These are phyloP conservation scores for Hesperophylax magnus DNA, from an alignment of 1,140 invertebrate genomes.

Conservation along the genomic window DNA sequence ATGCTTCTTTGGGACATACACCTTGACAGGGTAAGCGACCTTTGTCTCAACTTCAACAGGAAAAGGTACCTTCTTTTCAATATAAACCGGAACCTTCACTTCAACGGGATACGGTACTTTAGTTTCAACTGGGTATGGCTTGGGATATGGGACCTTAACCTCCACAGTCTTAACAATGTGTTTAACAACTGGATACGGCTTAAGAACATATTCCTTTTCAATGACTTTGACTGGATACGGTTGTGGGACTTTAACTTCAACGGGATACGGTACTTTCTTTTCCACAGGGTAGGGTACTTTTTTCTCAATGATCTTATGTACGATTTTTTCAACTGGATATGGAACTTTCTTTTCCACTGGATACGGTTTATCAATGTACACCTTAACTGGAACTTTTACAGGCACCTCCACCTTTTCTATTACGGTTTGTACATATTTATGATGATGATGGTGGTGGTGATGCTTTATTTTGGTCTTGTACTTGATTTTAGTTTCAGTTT, in stretches of 20 bases:
- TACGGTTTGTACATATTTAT: conserved; percentile 73
- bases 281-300: conserved; percentile 75
- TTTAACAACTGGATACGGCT: conserved; percentile 74
- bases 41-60: conserved; percentile 70
- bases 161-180: conserved; percentile 71
- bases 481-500: conserved; percentile 31
- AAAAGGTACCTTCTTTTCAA: conserved; percentile 72
- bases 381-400: conserved; percentile 60
- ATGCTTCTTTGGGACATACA: conserved; percentile 64
- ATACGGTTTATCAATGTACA: conserved; percentile 69
- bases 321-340: conserved; percentile 75
- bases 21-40: conserved; percentile 66
- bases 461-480: conserved; percentile 72
- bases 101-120: conserved; percentile 73
- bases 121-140: conserved; percentile 64
- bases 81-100: conserved; percentile 67
- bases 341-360: conserved; percentile 77
- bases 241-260: conserved; percentile 74
- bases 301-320: conserved; percentile 77
- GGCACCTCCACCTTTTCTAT: conserved; percentile 64
- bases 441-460: conserved; percentile 75
- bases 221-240: conserved; percentile 69
- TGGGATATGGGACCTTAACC: conserved; percentile 66
- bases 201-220: conserved; percentile 70
- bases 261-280: conserved; percentile 74